Evolutionary conservation across 2,888 invertebrate species (phyloP).

Genomic region (Drosophila seclusa): DNA sequence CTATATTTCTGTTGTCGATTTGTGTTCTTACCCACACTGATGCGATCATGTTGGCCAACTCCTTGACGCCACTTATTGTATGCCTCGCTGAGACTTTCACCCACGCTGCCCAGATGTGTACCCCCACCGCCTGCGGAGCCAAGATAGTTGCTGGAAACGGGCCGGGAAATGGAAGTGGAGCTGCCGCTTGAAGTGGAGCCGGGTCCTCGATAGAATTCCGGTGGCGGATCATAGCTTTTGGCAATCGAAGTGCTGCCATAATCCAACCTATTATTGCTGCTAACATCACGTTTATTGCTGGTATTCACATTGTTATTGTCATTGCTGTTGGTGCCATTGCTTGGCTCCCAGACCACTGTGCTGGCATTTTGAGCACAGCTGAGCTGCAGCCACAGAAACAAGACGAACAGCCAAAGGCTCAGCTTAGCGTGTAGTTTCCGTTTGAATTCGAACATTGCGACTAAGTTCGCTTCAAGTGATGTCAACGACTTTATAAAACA

Average conservation of each 20-base stretch:
- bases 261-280: constrained; percentile 54
- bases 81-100: constrained; percentile 58
- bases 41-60: constrained; percentile 69
- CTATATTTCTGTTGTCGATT: not conserved
- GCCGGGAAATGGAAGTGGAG: constrained; percentile 12
- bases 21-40: constrained; percentile 80
- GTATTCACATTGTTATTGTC: constrained; percentile 31
- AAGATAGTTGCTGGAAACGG: not conserved
- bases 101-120: constrained; percentile 51
- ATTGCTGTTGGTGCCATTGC: constrained; percentile 16
- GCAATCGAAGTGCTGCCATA: constrained; percentile 56
- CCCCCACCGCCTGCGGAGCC: constrained; percentile 7
- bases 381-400: constrained; percentile 4
- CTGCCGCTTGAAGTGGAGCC: constrained; percentile 45
- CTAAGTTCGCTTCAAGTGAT: constrained; percentile 61
- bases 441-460: constrained; percentile 57
- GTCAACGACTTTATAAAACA: constrained; percentile 77
- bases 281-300: constrained; percentile 43
- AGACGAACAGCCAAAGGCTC: constrained; percentile 25
- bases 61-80: constrained; percentile 75
- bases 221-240: constrained; percentile 82
- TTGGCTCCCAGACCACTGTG: constrained; percentile 50
- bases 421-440: constrained; percentile 46
- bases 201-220: constrained; percentile 81
- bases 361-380: constrained; percentile 48